Evolutionary conservation across 64 coral and sea anemone genomes (phyloP), one percentile per base, ranked within the genome.

Genomic region (Acropora yongei): DNA sequence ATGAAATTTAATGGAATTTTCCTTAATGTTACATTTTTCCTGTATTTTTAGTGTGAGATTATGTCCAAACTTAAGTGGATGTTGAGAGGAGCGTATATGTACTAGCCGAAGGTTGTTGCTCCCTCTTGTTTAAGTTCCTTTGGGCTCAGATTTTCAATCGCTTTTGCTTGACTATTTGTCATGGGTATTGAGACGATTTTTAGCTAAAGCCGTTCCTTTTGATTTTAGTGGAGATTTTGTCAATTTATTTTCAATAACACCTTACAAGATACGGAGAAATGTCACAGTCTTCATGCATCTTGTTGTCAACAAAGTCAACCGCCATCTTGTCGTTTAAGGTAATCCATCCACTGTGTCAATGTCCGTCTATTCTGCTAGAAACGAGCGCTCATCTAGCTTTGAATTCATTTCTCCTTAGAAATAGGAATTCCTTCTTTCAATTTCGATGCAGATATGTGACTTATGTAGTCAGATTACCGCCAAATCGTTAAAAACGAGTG

Each of bases 281-380:
- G 8, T 11, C 19, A 18, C n/a, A 43, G 39, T 47, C 72, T 48
- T 85, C 82, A 48, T 49, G 3, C 42, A 30, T 30, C 82, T 11
- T 13, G 41, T 72, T 85, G 43, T 43, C 8, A 30, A 85, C 61
- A 12, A 68, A n/a, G 41, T 49, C 12, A 49, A 85, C 82, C 82
- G 82, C 82, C 82, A 85, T 85, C 82, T 85, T 85, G 82, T 45
- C 65, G 19, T 48, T 85, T 85, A 49, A 44, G 18, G 82, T 71
- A 71, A 85, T 44, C 60, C 41, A 19, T 85, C n/a, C 63, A 49
- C 20, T 67, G 11, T 44, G 17, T 48, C 43, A 65, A 85, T 72
- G 44, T 82, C 65, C 30, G 11, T 16, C 12, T 2, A 61, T 65
- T 82, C 44, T 61, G 30, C 17, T 13, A 39, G n/a, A 78, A 41